phyloP scores from a whole-genome alignment of 2,888 invertebrate species.

The Chymomyza caudatula region DNA sequence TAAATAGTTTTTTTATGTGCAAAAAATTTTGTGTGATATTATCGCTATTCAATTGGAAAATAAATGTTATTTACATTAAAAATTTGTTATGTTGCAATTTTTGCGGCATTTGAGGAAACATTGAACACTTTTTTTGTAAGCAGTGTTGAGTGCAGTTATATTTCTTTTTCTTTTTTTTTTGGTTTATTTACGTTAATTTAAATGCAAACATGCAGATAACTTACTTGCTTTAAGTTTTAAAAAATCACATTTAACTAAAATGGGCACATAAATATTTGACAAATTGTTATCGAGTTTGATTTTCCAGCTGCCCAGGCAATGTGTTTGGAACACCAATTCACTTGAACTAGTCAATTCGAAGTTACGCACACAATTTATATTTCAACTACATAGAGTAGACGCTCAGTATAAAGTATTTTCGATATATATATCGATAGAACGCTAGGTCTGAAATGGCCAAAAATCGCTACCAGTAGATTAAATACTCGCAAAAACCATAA shows the following conservation, averaged over 20 bases:
- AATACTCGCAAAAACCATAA: too few species aligned
- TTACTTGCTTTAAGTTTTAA: not conserved
- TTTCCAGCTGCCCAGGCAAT: not conserved
- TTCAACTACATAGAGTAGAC: not conserved
- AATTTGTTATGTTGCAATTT: constrained; percentile 39
- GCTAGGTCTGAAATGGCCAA: not conserved
- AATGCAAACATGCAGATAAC: not conserved
- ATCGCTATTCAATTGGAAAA: constrained; percentile 36
- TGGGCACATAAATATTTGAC: not conserved
- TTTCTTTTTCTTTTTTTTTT: not conserved
- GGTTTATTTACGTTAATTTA: not conserved
- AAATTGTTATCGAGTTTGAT: not conserved
- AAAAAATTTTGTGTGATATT: constrained; percentile 34
- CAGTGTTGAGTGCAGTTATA: constrained; percentile 23
- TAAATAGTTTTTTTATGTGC: constrained; percentile 33
- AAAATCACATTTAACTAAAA: not conserved
- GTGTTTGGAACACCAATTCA: not conserved
- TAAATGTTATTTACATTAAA: constrained; percentile 49
- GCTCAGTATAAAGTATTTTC: not conserved
- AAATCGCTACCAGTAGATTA: too few species aligned
- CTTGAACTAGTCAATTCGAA: not conserved
- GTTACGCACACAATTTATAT: not conserved
- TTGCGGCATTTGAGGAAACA: constrained; percentile 22
- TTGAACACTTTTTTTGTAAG: constrained; percentile 25
- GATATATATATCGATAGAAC: not conserved